Evolutionary conservation across 2,888 invertebrate genomes (phyloP).

Genomic region (Thymelicus lineola): DNA sequence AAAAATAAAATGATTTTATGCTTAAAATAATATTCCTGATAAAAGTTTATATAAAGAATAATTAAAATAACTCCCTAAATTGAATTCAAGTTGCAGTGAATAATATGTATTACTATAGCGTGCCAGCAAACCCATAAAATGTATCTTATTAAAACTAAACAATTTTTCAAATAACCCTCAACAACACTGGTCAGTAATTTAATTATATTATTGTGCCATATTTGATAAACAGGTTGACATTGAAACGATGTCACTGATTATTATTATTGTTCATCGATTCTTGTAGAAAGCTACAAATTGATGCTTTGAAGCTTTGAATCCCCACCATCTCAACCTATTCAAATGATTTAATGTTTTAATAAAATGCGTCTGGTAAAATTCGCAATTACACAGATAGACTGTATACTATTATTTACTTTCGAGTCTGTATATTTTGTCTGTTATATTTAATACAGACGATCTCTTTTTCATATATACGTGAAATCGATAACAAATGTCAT

Average conservation of each 20-base stretch:
- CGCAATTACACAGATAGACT: too few species aligned
- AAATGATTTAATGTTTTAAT: too few species aligned
- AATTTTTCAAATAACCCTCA: conserved; percentile 1
- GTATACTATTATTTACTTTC: too few species aligned
- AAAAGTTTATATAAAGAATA: neutral
- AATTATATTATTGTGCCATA: neutral
- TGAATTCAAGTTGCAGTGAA: neutral
- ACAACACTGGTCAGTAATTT: conserved; percentile 1
- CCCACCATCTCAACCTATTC: too few species aligned
- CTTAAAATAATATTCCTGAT: neutral
- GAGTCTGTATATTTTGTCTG: too few species aligned
- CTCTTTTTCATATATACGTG: neutral
- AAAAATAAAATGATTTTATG: too few species aligned
- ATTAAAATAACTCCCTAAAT: neutral
- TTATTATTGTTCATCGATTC: neutral
- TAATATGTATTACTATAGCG: neutral
- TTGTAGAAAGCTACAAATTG: too few species aligned
- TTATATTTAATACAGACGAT: too few species aligned
- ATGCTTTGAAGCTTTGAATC: too few species aligned
- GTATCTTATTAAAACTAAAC: neutral
- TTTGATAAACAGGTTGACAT: neutral
- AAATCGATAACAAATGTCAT: neutral
- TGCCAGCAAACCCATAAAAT: neutral
- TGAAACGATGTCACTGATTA: neutral
- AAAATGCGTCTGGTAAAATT: too few species aligned